A percentile compares a stretch with the other conserved stretches of the same genome.
phyloP scores from a whole-genome alignment of 2,888 invertebrate species.

The Caenorhabditis zanzibari region DNA sequence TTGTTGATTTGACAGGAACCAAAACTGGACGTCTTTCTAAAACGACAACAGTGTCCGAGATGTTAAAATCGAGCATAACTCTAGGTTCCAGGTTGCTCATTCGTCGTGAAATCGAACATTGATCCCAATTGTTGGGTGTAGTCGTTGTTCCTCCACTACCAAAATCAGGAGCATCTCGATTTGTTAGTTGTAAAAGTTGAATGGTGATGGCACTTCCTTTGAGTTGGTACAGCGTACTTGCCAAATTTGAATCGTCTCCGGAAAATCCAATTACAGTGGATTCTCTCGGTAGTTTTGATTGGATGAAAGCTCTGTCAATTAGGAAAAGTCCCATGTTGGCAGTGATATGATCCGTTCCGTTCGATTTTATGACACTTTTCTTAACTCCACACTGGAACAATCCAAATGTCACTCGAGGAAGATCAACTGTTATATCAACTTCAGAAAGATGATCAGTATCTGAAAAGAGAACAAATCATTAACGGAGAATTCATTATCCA shows the following conservation, averaged over 20 bases:
- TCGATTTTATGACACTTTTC: slow-evolving; percentile 40
- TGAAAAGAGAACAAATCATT: neutral
- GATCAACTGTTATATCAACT: slow-evolving; percentile 47
- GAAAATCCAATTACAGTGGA: neutral
- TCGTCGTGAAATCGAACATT: slow-evolving; percentile 45
- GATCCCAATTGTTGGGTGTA: slow-evolving; percentile 60
- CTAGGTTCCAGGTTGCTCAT: slow-evolving; percentile 58
- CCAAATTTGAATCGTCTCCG: slow-evolving; percentile 30
- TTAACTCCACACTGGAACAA: slow-evolving; percentile 64
- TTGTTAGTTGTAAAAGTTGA: slow-evolving; percentile 65
- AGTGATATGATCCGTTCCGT: slow-evolving; percentile 44
- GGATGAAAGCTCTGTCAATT: slow-evolving; percentile 59
- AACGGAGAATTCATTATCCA: neutral
- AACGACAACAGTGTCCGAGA: slow-evolving; percentile 45
- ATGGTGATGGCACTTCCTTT: slow-evolving; percentile 51
- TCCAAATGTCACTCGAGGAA: slow-evolving; percentile 50
- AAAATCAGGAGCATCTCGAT: slow-evolving; percentile 55
- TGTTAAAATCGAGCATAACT: slow-evolving; percentile 64
- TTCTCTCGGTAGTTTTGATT: slow-evolving; percentile 38
- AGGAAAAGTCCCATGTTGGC: slow-evolving; percentile 61
- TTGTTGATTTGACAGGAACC: slow-evolving; percentile 2
- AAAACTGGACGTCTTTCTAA: slow-evolving; percentile 48
- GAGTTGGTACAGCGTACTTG: slow-evolving; percentile 58
- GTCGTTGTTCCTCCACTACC: slow-evolving; percentile 45
- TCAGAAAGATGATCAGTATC: slow-evolving; percentile 48